Percentiles rank a stretch among this genome's conserved stretches.
Evolutionary conservation across 2,888 invertebrate species (phyloP).

Genomic region (Trachelus tabidus): DNA sequence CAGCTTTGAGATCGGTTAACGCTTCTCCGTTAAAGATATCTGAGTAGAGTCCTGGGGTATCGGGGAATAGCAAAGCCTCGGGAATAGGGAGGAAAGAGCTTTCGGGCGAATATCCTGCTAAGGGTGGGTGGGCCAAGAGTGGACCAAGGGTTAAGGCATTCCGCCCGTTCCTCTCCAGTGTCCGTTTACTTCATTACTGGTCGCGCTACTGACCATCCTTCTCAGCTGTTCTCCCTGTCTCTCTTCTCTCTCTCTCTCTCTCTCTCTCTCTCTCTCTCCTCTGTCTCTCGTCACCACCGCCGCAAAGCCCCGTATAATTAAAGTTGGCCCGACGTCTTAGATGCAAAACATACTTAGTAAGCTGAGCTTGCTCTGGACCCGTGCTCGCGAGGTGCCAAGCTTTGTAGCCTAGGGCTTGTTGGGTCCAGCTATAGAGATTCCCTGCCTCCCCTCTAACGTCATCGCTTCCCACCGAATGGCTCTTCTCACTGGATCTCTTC

Average conservation of each 20-base stretch:
- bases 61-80: background rate
- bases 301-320: slow-evolving; percentile 59
- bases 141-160: slow-evolving; percentile 26
- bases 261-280: slow-evolving; percentile 6
- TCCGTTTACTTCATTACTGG: slow-evolving; percentile 44
- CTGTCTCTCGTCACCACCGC: slow-evolving; percentile 2
- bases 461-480: slow-evolving; percentile 1
- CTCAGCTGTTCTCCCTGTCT: slow-evolving; percentile 12
- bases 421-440: slow-evolving; percentile 31
- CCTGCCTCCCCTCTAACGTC: slow-evolving; percentile 22
- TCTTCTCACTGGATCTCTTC: slow-evolving; percentile 22
- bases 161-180: slow-evolving; percentile 34
- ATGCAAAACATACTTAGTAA: slow-evolving; percentile 63
- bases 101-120: background rate
- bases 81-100: background rate
- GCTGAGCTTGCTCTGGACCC: slow-evolving; percentile 48
- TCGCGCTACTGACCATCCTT: slow-evolving; percentile 29
- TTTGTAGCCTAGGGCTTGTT: slow-evolving; percentile 32
- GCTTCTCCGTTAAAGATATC: slow-evolving; percentile 24
- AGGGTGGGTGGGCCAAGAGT: background rate
- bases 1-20: slow-evolving; percentile 28
- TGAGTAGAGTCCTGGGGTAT: slow-evolving; percentile 25
- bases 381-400: slow-evolving; percentile 22
- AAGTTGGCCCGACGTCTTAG: slow-evolving; percentile 59
- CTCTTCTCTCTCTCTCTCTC: slow-evolving; percentile 6